These are phyloP conservation scores for Sycophila texana DNA, from an alignment of 2,888 invertebrate species.

Conservation along the genomic window DNA sequence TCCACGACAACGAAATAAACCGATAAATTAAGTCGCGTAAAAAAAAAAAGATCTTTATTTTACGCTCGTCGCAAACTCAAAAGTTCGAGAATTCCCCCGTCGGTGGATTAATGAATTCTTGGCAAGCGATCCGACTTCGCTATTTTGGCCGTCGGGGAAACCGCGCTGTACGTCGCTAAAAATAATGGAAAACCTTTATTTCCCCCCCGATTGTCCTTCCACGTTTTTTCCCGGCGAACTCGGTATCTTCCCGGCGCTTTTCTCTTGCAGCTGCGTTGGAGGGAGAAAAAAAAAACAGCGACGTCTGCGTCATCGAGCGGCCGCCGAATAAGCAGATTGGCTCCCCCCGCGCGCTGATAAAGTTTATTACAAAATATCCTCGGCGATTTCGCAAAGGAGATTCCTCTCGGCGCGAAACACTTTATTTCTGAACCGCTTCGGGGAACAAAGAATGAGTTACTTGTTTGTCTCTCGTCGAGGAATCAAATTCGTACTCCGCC, in stretches of 20 bases:
- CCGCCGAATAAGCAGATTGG: neutral
- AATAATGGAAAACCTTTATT: slow-evolving; percentile 26
- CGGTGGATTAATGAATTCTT: slow-evolving; percentile 20
- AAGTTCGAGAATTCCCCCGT: slow-evolving; percentile 1
- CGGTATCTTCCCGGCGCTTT: neutral
- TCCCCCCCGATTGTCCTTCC: neutral
- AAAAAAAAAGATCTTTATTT: neutral
- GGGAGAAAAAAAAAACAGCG: neutral
- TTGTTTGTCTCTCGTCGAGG: no score
- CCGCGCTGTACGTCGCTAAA: slow-evolving; percentile 19
- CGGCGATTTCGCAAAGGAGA: no score
- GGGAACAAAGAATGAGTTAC: no score
- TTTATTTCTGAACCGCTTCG: no score
- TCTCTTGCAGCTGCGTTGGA: neutral
- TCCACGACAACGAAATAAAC: no score
- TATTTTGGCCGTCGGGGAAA: slow-evolving; percentile 8
- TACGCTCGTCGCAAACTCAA: slow-evolving; percentile 8
- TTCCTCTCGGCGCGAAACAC: no score
- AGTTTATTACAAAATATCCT: slow-evolving; percentile 1
- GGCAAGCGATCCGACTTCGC: slow-evolving; percentile 1
- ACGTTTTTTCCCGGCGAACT: neutral
- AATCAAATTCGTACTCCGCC: no score
- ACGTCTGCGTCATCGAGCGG: neutral
- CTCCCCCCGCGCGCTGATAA: no score
- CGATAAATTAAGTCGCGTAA: no score